Conservation (phyloP, 2,888 invertebrate species). For the Pyralis farinalis region DNA sequence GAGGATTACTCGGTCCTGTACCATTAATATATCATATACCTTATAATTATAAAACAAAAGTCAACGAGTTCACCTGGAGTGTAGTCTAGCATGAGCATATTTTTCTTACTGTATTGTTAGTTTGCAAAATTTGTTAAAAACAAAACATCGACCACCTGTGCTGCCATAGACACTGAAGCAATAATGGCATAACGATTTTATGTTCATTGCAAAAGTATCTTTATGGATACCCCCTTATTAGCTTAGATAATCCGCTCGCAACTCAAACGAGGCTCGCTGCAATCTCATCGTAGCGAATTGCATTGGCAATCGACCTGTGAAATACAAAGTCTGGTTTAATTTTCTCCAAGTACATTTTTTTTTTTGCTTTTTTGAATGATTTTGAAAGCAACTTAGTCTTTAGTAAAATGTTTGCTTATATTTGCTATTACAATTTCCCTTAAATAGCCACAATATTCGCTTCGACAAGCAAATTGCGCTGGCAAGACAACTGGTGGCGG, state of each 20-base stretch:
- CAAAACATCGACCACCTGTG: too few relatives aligned
- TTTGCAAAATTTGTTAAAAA: too few relatives aligned
- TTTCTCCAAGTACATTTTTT: not conserved
- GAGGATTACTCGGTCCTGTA: too few relatives aligned
- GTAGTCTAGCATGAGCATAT: too few relatives aligned
- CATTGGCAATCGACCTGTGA: not conserved
- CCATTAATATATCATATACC: too few relatives aligned
- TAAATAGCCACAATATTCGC: too few relatives aligned
- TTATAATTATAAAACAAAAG: too few relatives aligned
- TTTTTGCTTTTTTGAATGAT: not conserved
- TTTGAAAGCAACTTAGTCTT: not conserved
- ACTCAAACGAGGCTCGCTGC: conserved; percentile 3
- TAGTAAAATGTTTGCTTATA: not conserved
- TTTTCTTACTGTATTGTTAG: too few relatives aligned
- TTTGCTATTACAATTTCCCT: too few relatives aligned
- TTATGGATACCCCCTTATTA: conserved; percentile 7
- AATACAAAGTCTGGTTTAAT: not conserved
- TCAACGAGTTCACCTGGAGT: too few relatives aligned
- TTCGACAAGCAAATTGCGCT: not conserved
- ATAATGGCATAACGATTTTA: conserved; percentile 7
- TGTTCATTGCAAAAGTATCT: conserved; percentile 5
- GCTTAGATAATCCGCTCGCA: conserved; percentile 8
- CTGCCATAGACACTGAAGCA: too few relatives aligned
- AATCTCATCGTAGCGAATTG: conserved; percentile 4
- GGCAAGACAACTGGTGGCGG: conserved; percentile 28